Base-by-base conservation (phyloP, 2,797 vertebrate genomes). In the Molossus molossus region DNA sequence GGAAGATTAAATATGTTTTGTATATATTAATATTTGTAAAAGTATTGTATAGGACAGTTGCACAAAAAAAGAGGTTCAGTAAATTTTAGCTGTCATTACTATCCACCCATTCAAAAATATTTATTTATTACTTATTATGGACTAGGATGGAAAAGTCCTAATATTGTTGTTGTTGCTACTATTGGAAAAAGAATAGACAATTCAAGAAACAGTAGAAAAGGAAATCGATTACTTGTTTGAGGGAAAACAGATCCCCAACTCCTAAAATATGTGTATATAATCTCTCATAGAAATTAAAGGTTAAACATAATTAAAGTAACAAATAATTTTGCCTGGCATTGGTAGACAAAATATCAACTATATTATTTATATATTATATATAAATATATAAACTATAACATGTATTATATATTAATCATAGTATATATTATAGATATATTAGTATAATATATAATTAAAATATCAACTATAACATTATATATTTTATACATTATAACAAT, bases 41-140 rank as follows among this genome's bases (percentile, higher is more conserved):
- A 67, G 14, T 73, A 45, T 62, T 72, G 5, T 60, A 12, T 60
- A 58, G 48, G 5, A 21, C 5, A 33, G 8, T 14, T 67, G 27
- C 8, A 69, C 48, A 69, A 75, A 6, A 45, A 87, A 92, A 89
- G 64, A 62, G 9, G 17, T 69, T 40, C 57, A 45, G 40, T 65
- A 67, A 23, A 60, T 48, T 95, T 82, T 57, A 94, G 33, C 37
- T 91, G 18, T 72, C 58, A 67, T 81, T 58, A 53, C 45, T 87
- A 64, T 82, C 57, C 33, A 62, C 45, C 64, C 15, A 70, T 62
- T 77, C 33, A 93, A 58, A 93, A 93, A 37, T 87, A 67, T 65
- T 72, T 82, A 40, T 73, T 75, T 55, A 40, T 79, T 77, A 6
- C 18, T 5, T 58, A 37, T 6, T 62, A 13, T 62, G 5, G 3